Percentiles rank a stretch among this genome's conserved stretches.
Conservation (phyloP, 2,113 vertebrate genomes). For the Orthochromis malagaraziensis region DNA sequence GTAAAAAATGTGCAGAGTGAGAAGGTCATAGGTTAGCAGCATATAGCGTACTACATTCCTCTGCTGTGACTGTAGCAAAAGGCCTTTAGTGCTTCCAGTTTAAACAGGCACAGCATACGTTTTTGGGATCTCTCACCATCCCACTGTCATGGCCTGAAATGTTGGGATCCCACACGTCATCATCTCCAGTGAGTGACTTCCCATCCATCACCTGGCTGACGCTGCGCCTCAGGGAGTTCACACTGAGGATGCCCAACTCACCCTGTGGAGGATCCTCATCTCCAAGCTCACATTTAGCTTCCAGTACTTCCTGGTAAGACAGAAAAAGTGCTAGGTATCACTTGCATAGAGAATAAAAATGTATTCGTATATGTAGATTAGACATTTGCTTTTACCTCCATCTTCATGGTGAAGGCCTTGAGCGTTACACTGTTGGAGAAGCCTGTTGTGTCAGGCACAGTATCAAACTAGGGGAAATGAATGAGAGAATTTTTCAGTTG, state of each 20-base stretch:
- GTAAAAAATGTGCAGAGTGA: not conserved
- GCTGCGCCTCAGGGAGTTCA: slow-evolving; percentile 80
- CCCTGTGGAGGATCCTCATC: slow-evolving; percentile 58
- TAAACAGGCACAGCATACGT: not conserved
- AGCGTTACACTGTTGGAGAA: slow-evolving; percentile 87
- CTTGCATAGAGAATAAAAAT: not conserved
- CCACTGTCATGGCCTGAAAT: slow-evolving; percentile 79
- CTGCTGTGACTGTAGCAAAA: not conserved
- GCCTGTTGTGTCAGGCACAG: slow-evolving; percentile 81
- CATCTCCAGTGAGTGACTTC: slow-evolving; percentile 71
- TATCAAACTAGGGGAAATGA: slow-evolving; percentile 78
- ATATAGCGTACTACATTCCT: not conserved
- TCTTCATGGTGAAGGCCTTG: slow-evolving; percentile 86
- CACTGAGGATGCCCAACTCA: slow-evolving; percentile 43
- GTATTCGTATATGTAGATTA: not conserved
- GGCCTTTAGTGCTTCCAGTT: not conserved
- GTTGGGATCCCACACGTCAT: slow-evolving; percentile 79
- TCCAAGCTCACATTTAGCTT: slow-evolving; percentile 74
- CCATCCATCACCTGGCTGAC: slow-evolving; percentile 88
- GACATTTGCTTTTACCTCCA: slow-evolving; percentile 75
- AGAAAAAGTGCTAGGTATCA: not conserved
- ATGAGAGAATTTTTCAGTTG: not conserved
- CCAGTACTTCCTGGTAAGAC: slow-evolving; percentile 73
- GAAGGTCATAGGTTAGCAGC: not conserved
- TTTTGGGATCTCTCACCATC: slow-evolving; percentile 78